Conservation (phyloP, 2,797 vertebrate genomes). For the Morus bassanus region DNA sequence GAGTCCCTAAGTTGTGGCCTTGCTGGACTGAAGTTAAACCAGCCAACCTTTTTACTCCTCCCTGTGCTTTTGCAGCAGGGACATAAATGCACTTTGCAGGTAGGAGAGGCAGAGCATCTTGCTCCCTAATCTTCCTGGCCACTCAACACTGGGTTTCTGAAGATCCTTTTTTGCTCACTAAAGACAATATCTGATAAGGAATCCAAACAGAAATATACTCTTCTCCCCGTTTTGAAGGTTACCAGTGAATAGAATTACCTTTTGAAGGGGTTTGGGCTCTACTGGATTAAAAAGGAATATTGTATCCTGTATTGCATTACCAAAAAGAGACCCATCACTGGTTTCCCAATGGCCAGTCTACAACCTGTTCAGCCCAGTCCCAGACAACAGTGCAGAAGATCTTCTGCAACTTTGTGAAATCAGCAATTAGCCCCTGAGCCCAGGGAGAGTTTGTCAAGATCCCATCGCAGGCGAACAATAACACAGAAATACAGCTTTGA, state of each 20-base stretch:
- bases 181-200: neutral
- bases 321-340: neutral
- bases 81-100: neutral
- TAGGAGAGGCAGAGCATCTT: neutral
- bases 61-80: neutral
- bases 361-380: neutral
- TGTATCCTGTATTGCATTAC: neutral
- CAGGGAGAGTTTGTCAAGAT: constrained; percentile 20
- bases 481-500: constrained; percentile 35
- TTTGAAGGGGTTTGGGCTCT: neutral
- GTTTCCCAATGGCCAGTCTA: neutral
- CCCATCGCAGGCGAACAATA: neutral
- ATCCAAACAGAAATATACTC: neutral
- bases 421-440: constrained; percentile 40
- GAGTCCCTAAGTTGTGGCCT: rapidly evolving
- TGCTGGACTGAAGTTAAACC: neutral
- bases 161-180: neutral
- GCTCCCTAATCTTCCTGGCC: neutral
- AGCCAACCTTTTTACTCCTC: neutral
- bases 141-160: neutral
- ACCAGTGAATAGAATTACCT: neutral
- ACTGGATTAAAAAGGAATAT: neutral
- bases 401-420: constrained; percentile 4
- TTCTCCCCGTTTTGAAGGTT: neutral
- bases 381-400: neutral